A percentile compares a stretch with the other conserved stretches of the same genome.
Evolutionary conservation across 2,797 vertebrate species (phyloP).

Genomic region (Liasis olivaceus): DNA sequence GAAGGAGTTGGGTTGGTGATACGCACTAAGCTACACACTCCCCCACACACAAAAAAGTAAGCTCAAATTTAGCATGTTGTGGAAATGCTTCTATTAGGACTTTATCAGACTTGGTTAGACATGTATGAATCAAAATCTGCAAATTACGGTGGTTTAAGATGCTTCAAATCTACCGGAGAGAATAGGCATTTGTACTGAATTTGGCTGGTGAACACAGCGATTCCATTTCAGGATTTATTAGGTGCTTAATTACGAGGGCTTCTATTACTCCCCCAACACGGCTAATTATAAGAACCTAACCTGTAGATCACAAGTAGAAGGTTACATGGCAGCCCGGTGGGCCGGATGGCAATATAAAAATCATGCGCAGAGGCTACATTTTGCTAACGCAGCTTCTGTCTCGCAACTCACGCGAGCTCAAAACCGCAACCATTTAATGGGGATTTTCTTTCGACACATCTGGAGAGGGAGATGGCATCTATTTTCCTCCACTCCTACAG

Average conservation of each 20-base stretch:
- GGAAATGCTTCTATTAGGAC: not conserved
- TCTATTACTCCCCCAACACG: not conserved
- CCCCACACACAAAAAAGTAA: too few species aligned
- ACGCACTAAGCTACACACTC: not conserved
- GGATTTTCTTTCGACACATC: conserved; percentile 5
- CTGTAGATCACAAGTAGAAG: not conserved
- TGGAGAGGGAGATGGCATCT: conserved; percentile 30
- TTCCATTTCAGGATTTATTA: conserved; percentile 4
- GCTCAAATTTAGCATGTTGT: not conserved
- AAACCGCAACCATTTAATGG: not conserved
- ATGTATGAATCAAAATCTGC: not conserved
- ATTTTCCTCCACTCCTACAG: conserved; percentile 47
- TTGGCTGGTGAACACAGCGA: not conserved
- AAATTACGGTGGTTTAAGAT: not conserved
- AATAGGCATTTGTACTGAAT: not conserved
- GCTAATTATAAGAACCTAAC: not conserved
- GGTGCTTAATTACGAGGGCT: not conserved
- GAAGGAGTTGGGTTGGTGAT: not conserved
- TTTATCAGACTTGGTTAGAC: not conserved
- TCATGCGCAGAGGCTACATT: not conserved
- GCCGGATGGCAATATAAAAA: not conserved
- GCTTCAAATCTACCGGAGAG: not conserved
- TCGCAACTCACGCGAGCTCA: not conserved
- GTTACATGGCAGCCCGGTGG: too few species aligned
- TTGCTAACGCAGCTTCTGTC: not conserved